Evolutionary conservation across 1,140 invertebrate species (phyloP).

Genomic region (Drosophila biarmipes): DNA sequence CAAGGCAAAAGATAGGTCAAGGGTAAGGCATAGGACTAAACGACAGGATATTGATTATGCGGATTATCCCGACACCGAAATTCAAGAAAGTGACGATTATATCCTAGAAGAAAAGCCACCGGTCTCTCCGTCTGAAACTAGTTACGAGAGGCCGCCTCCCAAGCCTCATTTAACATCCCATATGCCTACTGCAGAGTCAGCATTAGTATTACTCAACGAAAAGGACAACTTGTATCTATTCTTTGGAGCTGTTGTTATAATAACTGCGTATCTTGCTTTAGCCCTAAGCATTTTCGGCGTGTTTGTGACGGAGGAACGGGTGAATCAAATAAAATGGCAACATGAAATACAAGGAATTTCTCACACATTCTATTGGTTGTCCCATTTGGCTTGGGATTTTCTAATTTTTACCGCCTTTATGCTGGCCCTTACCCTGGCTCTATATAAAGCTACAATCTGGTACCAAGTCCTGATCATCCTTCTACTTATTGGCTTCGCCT

Average conservation of each 20-base stretch:
- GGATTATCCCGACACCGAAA: background rate
- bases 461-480: background rate
- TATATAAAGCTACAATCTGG: background rate
- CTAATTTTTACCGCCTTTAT: background rate
- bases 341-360: slow-evolving; percentile 7
- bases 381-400: slow-evolving; percentile 13
- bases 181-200: background rate
- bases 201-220: background rate
- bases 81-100: background rate
- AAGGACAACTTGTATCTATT: background rate
- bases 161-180: background rate
- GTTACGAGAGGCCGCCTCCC: background rate
- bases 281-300: slow-evolving; percentile 6
- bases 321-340: slow-evolving; percentile 1
- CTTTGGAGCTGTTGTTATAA: background rate
- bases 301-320: slow-evolving; percentile 5
- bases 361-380: slow-evolving; percentile 4
- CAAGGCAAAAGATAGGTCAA: no score
- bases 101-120: background rate
- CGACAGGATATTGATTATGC: background rate
- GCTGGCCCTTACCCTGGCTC: background rate
- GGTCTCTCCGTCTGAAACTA: background rate
- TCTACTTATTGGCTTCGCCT: slow-evolving; percentile 10
- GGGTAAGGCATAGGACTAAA: background rate
- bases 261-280: slow-evolving; percentile 5